These are phyloP conservation scores for Phallusia fumigata DNA, from an alignment of 23 tunicate genomes.

Conservation along the genomic window DNA sequence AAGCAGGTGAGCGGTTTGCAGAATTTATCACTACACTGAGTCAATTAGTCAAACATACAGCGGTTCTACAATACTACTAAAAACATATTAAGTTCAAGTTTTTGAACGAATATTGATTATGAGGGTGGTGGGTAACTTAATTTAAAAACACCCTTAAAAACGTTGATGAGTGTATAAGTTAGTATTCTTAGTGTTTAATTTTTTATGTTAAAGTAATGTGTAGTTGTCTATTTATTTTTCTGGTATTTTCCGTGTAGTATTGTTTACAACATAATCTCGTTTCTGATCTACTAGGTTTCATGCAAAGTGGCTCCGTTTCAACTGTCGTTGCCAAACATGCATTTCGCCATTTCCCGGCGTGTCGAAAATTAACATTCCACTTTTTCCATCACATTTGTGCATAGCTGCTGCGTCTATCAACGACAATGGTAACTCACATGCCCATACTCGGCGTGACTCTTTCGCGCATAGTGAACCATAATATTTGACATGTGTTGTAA, in stretches of 20 bases:
- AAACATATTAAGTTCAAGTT: neutral
- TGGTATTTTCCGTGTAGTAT: too few species aligned
- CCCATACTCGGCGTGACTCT: neutral
- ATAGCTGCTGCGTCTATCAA: neutral
- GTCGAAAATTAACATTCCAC: constrained; percentile 10
- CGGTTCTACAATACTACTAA: too few species aligned
- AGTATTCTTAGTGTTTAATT: too few species aligned
- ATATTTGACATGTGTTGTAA: too few species aligned
- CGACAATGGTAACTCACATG: neutral
- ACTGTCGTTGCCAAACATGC: constrained; percentile 39
- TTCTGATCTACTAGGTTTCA: constrained; percentile 15
- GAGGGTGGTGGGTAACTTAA: too few species aligned
- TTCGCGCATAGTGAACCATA: too few species aligned
- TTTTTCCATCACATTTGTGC: constrained; percentile 1
- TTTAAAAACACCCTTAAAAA: too few species aligned
- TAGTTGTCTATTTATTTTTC: too few species aligned
- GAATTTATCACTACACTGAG: neutral
- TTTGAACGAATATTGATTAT: too few species aligned
- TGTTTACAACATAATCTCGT: neutral
- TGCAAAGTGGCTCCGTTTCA: constrained; percentile 42
- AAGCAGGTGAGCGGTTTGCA: neutral
- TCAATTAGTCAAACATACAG: too few species aligned
- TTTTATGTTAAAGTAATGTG: too few species aligned
- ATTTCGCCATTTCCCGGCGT: constrained; percentile 24
- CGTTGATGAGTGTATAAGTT: too few species aligned